Base-by-base conservation (phyloP, 2,888 invertebrate species). In the Nephrocerus scutellatus region DNA sequence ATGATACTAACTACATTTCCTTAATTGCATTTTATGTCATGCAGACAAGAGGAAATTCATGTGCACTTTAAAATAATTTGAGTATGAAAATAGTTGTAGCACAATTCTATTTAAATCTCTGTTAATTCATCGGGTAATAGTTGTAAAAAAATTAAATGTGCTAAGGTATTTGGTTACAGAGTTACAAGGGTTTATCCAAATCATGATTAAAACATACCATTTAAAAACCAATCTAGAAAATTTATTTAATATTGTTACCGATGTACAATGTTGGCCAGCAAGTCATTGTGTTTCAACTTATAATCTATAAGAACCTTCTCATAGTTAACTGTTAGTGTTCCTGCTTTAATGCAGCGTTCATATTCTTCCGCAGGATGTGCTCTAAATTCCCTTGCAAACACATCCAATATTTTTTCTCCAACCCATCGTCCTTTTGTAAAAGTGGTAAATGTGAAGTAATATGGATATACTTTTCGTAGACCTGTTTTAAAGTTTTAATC, bases 351-450 rank as follows among this genome's bases (percentile, higher is more conserved):
- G 68, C 91, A 91, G 47, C 90, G 75, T 67, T 89, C 88, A 70
- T 91, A 91, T 67, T 90, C 88, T 50, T 90, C 89, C 1, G 87
- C 87, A 0, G 91, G 89, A 68, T 91, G 90, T n/a, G 90, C 88
- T 25, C 91, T 75, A 68, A 96, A 96, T 71, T 96, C 95, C 39
- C 86, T 74, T 7, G 86, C 84, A 70, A 93, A 93, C 15, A 96
- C 89, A 59, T 95, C 92, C 50, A 90, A 73, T 52, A 96, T 85
- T 63, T 84, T 84, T 68, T 89, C 88, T 4, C 92, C 93, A 4
- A 92, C 89, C 95, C 95, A 96, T 56, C 95, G 77, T 7, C 92
- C 91, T 72, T 96, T 96, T 45, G 91, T 91, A 72, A 90, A 93
- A 24, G 93, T 91, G 46, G 90, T 88, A 72, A 93, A 96, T 44